These are phyloP conservation scores for Elephas maximus DNA, from an alignment of 2,113 vertebrate genomes.

Conservation along the genomic window DNA sequence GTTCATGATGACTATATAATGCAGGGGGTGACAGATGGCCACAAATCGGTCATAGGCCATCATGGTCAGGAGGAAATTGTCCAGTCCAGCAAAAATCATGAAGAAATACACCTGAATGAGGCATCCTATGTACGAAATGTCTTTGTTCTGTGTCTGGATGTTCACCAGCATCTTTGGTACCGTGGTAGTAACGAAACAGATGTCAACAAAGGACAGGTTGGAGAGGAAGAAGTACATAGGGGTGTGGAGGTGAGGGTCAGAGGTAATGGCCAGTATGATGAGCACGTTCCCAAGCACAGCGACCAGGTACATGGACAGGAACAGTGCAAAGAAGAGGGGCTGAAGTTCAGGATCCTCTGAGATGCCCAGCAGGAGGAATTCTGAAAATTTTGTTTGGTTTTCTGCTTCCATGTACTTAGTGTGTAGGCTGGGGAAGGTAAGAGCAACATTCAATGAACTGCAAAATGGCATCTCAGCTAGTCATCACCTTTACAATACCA, in stretches of 20 bases:
- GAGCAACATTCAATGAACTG: no score
- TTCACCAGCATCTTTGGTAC: background rate
- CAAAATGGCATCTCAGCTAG: no score
- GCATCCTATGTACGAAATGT: background rate
- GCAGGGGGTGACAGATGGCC: no score
- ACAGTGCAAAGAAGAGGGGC: background rate
- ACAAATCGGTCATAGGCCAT: no score
- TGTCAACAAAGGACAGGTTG: background rate
- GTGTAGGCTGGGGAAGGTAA: no score
- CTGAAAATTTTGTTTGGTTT: background rate
- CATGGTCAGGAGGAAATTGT: no score
- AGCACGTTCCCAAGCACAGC: background rate
- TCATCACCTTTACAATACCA: no score
- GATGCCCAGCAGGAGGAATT: slow-evolving; percentile 48
- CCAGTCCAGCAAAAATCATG: background rate
- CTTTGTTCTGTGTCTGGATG: background rate
- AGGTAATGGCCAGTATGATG: background rate
- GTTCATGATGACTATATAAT: no score
- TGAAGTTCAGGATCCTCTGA: background rate
- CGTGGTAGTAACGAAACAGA: background rate
- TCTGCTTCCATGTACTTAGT: no score
- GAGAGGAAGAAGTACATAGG: background rate
- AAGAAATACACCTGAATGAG: background rate
- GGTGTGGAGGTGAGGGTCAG: background rate
- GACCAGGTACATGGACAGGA: background rate